Base-by-base conservation (phyloP, 2,797 vertebrate species). In the Austrolebias charrua region DNA sequence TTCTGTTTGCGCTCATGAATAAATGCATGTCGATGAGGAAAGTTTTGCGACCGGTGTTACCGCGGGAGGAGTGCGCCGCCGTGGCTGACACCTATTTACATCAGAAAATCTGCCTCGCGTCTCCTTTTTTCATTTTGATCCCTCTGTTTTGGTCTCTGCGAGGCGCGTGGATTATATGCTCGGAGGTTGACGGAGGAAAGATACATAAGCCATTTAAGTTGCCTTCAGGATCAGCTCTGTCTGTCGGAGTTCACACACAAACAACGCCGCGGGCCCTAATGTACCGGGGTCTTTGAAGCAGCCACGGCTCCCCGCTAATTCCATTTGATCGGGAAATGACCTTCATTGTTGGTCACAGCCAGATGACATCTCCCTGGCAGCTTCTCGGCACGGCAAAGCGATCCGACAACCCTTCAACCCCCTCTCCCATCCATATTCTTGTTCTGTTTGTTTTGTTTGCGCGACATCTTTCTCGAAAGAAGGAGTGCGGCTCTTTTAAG, bases 401-500 rank as follows among this genome's bases (percentile, higher is more conserved):
- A 86, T 81, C 70, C 20, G 48, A 70, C 68, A 71, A 57, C 67
- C 67, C 73, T 38, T 47, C 69, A 42, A 59, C 51, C 69, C 46
- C 59, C 70, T 61, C 78, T 70, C 64, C 60, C 62, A 67, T 56
- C 70, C 65, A 47, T 82, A 70, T 85, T 85, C 79, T 75, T 71
- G 71, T 83, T 88, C 82, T 85, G 74, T 88, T 90, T 86, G 85
- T 91, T 91, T 91, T 91, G 83, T 91, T 92, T 91, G 85, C 70
- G 53, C 81, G 68, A 89, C 86, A 87, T 91, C 85, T 88, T 86
- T 87, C 81, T 84, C 68, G 70, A 89, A 83, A 88, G 85, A 82
- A 83, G 86, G 82, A 89, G 86, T 81, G 86, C 75, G 83, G 81
- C 86, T 87, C 84, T 90, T 92, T 91, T 92, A 93, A 93, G 92